Evolutionary conservation across 1,140 invertebrate genomes (phyloP).

Genomic region (Araneus ventricosus): DNA sequence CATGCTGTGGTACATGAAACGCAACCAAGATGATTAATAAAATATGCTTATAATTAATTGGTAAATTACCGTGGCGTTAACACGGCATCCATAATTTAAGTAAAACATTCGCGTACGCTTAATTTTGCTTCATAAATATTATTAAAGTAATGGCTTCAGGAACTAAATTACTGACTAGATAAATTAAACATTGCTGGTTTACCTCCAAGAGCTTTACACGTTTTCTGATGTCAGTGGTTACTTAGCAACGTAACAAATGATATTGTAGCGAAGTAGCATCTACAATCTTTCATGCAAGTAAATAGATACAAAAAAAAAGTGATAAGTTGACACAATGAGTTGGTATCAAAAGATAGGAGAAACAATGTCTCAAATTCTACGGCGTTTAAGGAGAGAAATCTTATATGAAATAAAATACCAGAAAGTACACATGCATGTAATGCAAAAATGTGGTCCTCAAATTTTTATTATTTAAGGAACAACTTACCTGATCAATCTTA

Average conservation of each 20-base stretch:
- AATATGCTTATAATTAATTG: neutral
- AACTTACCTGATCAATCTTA: no score
- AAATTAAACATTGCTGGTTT: neutral
- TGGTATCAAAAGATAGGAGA: neutral
- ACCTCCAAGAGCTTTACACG: neutral
- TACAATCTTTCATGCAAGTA: neutral
- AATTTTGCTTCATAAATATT: neutral
- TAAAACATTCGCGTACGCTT: neutral
- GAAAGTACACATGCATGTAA: no score
- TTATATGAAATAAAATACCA: no score
- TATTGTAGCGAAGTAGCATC: neutral
- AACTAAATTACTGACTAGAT: neutral
- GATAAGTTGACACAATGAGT: neutral
- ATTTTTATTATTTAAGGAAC: no score
- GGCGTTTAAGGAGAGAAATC: no score
- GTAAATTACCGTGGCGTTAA: neutral
- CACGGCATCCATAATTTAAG: neutral
- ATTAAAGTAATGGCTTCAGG: neutral
- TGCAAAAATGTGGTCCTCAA: no score
- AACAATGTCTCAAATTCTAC: no score
- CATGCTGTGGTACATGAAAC: neutral
- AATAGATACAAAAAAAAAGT: neutral
- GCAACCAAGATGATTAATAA: neutral
- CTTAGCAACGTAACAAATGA: conserved; percentile 46
- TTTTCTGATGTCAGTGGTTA: conserved; percentile 29